Evolutionary conservation across 2,888 invertebrate species (phyloP).

Genomic region (Drosophila quinaria): DNA sequence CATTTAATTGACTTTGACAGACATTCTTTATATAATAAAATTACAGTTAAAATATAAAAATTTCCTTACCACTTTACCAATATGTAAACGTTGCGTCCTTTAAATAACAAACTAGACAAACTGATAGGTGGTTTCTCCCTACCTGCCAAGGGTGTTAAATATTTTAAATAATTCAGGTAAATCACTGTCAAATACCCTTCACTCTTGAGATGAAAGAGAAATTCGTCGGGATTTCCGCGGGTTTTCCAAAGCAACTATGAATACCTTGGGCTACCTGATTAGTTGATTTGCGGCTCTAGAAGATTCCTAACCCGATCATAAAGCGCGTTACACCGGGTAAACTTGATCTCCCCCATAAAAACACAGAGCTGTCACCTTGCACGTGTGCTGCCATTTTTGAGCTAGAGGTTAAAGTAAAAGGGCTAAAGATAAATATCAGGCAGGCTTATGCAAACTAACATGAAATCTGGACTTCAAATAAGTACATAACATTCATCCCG

Average conservation of each 20-base stretch:
- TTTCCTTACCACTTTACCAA: not conserved
- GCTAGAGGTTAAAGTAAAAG: conserved; percentile 7
- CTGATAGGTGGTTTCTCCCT: not conserved
- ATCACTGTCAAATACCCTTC: not conserved
- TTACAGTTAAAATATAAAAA: not conserved
- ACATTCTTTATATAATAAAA: conserved; percentile 14
- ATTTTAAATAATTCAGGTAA: conserved; percentile 34
- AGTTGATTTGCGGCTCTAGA: not conserved
- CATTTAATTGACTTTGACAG: conserved; percentile 17
- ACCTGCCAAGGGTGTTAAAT: conserved; percentile 1
- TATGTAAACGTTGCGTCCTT: not conserved
- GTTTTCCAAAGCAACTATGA: conserved; percentile 56
- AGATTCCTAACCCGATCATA: conserved; percentile 23
- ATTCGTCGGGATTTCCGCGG: conserved; percentile 50
- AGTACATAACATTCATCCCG: not conserved
- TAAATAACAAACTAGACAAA: too few relatives aligned
- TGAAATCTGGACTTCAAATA: conserved; percentile 19
- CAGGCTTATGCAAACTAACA: conserved; percentile 39
- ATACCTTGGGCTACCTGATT: conserved; percentile 48
- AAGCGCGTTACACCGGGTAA: conserved; percentile 19
- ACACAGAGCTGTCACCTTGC: conserved; percentile 5
- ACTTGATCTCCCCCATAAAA: conserved; percentile 52
- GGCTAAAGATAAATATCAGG: conserved; percentile 5
- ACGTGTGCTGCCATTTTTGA: conserved; percentile 14
- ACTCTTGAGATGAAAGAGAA: conserved; percentile 45